Percentiles rank a stretch among this genome's conserved stretches.
Evolutionary conservation across 1,140 invertebrate species (phyloP).

Genomic region (Conopomorpha cramerella): DNA sequence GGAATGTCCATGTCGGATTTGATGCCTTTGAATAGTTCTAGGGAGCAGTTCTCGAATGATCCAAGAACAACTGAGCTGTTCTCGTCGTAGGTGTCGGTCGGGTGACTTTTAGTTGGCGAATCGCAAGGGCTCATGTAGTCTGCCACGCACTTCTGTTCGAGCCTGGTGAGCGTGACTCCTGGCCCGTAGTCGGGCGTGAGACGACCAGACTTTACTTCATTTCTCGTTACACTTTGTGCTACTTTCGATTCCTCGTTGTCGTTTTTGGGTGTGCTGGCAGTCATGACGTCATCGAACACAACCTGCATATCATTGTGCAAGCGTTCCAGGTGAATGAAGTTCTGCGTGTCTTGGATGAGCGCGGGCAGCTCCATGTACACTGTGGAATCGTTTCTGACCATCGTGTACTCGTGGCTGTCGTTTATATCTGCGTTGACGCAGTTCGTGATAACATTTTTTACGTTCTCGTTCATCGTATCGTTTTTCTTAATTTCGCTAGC

Average conservation of each 20-base stretch:
- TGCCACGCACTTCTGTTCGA: conserved; percentile 31
- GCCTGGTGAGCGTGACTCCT: conserved; percentile 24
- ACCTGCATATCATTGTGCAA: conserved; percentile 15
- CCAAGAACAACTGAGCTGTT: conserved; percentile 60
- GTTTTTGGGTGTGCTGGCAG: conserved; percentile 37
- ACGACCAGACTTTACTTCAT: conserved; percentile 15
- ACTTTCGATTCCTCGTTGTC: conserved; percentile 21
- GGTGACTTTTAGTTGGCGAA: conserved; percentile 46
- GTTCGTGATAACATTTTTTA: conserved; percentile 19
- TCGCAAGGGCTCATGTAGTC: conserved; percentile 42
- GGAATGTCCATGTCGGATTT: conserved; percentile 41
- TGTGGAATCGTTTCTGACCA: conserved; percentile 33
- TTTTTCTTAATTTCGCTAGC: conserved; percentile 19
- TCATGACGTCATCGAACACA: conserved; percentile 15
- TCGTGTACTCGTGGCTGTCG: conserved; percentile 7
- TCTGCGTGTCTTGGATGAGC: conserved; percentile 25
- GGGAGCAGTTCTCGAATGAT: conserved; percentile 59
- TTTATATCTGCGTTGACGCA: conserved; percentile 16
- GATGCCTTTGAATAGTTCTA: conserved; percentile 58
- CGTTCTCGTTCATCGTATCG: conserved; percentile 16
- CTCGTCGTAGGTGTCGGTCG: conserved; percentile 45
- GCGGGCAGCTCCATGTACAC: conserved; percentile 42
- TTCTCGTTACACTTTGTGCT: conserved; percentile 11
- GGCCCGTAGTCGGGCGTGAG: conserved; percentile 22
- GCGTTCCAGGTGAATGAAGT: conserved; percentile 36